phyloP scores from a whole-genome alignment of 2,888 invertebrate genomes.

The Leucoma salicis region DNA sequence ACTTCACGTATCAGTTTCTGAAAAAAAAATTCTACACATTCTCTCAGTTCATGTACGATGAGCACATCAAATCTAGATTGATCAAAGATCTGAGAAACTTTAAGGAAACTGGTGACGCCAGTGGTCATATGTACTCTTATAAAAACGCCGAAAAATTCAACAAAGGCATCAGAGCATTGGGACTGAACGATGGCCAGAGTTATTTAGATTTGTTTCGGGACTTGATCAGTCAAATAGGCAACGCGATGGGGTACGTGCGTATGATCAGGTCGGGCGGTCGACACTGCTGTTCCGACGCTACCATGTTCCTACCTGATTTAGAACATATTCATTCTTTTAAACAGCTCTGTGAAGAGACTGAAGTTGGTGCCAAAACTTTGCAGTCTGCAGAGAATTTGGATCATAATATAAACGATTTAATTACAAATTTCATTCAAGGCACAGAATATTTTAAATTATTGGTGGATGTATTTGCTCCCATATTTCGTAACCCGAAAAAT shows the following conservation, averaged over 20 bases:
- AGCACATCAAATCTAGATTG: constrained; percentile 97
- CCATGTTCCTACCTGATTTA: constrained; percentile 93
- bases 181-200: constrained; percentile 90
- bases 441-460: constrained; percentile 95
- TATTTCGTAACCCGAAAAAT: constrained; percentile 92
- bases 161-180: constrained; percentile 93
- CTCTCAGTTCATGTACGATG: constrained; percentile 98
- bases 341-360: constrained; percentile 82
- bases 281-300: constrained; percentile 95
- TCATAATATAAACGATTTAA: constrained; percentile 88
- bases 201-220: constrained; percentile 96
- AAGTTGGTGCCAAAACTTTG: constrained; percentile 82
- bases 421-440: constrained; percentile 92
- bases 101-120: constrained; percentile 86
- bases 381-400: constrained; percentile 88
- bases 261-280: constrained; percentile 96
- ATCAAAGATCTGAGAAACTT: constrained; percentile 93
- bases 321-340: constrained; percentile 83
- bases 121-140: constrained; percentile 89
- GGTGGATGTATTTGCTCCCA: constrained; percentile 95
- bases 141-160: constrained; percentile 97
- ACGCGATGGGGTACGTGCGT: constrained; percentile 97
- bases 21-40: constrained; percentile 96
- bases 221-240: constrained; percentile 96
- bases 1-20: constrained; percentile 96